These are phyloP conservation scores for Engraulis encrasicolus DNA, from an alignment of 2,113 vertebrate genomes.

Conservation along the genomic window DNA sequence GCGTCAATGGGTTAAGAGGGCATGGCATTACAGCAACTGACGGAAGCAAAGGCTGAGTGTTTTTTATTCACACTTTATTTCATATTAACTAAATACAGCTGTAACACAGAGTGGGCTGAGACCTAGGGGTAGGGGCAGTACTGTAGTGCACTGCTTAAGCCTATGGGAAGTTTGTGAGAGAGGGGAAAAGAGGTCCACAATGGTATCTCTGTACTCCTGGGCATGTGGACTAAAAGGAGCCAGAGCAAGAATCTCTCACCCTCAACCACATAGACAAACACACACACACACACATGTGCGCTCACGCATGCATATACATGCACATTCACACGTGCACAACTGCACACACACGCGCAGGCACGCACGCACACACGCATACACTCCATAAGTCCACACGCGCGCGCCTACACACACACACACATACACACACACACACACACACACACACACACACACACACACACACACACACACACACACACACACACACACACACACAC, in stretches of 20 bases:
- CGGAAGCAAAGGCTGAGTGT: background rate
- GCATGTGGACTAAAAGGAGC: background rate
- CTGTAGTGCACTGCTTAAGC: background rate
- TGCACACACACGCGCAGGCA: background rate
- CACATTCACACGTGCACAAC: background rate
- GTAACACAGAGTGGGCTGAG: background rate
- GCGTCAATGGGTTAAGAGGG: no score
- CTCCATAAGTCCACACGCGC: no score
- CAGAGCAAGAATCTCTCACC: conserved; percentile 14
- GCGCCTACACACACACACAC: background rate
- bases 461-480: background rate
- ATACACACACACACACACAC: background rate
- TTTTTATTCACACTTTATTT: background rate
- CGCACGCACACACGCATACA: background rate
- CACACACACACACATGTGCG: background rate
- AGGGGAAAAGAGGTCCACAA: background rate
- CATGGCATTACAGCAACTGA: no score
- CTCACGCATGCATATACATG: background rate
- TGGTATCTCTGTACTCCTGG: conserved; percentile 13
- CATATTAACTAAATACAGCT: background rate
- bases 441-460: background rate
- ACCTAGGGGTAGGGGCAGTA: background rate
- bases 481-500: background rate
- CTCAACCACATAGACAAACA: background rate
- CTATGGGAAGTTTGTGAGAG: background rate